Conservation (phyloP, 37 sponge, comb jelly and placozoan genomes). For the Aphrocallistes beatrix region DNA sequence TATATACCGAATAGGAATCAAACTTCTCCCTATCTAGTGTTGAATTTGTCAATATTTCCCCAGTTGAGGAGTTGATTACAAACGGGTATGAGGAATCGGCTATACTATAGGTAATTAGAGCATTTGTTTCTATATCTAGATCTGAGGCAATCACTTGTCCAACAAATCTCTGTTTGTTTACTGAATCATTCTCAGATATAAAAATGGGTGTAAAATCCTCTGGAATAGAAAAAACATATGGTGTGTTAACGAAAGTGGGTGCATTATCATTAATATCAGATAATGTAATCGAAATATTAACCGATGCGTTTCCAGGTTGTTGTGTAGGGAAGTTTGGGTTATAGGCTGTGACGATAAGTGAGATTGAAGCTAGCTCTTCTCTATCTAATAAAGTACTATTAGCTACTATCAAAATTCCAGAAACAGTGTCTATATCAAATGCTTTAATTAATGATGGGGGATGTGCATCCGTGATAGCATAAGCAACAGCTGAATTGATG, state of each 20-base stretch:
- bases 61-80: slow-evolving; percentile 5
- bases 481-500: background rate
- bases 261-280: background rate
- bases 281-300: background rate
- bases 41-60: background rate
- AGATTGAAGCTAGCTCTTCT: background rate
- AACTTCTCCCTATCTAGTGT: background rate
- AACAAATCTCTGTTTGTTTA: background rate
- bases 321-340: background rate
- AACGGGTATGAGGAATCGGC: background rate
- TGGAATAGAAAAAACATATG: background rate
- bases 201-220: background rate
- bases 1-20: background rate
- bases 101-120: background rate
- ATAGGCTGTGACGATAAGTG: background rate
- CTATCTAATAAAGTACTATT: background rate
- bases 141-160: slow-evolving; percentile 31
- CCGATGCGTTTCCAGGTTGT: background rate
- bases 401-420: background rate
- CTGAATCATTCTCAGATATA: background rate
- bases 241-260: background rate
- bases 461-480: background rate
- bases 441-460: background rate
- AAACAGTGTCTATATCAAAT: background rate
- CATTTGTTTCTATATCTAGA: slow-evolving; percentile 25